Percentiles rank a stretch among this genome's conserved stretches.
Conservation (phyloP, 2,888 invertebrate genomes). For the Carterocephalus palaemon region DNA sequence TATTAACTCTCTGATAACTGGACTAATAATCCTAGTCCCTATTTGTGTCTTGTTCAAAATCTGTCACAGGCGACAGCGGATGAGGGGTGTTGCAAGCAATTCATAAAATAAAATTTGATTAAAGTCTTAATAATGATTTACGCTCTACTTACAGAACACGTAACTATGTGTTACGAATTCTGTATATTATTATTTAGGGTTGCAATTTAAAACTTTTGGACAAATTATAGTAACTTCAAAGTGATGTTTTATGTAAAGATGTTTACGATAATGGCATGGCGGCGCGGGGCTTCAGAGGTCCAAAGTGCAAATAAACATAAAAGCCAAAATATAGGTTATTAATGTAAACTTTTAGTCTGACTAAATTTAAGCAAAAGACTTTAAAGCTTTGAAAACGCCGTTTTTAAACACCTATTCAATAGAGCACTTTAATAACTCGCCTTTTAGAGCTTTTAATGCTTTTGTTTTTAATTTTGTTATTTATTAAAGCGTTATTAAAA, state of each 20-base stretch:
- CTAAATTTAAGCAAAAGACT: conserved; percentile 18
- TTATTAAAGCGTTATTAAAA: conserved; percentile 34
- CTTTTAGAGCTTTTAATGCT: conserved; percentile 25
- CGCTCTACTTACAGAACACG: not conserved
- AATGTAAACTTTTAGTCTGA: conserved; percentile 9
- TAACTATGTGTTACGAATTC: not conserved
- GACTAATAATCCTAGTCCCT: too few relatives aligned
- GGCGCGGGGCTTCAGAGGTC: conserved; percentile 5
- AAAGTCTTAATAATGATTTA: too few relatives aligned
- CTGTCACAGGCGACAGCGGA: too few relatives aligned
- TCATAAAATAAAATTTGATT: too few relatives aligned
- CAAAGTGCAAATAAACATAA: conserved; percentile 24
- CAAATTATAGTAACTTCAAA: conserved; percentile 17
- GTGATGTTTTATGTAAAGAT: conserved; percentile 27
- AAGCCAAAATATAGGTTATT: conserved; percentile 23
- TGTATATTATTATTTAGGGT: not conserved
- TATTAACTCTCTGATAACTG: too few relatives aligned
- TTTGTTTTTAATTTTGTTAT: conserved; percentile 32
- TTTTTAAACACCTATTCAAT: conserved; percentile 14
- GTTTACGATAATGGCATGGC: conserved; percentile 22
- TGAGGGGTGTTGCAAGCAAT: too few relatives aligned
- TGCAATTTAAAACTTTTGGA: conserved; percentile 11
- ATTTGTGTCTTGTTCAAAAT: too few relatives aligned
- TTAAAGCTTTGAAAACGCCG: conserved; percentile 16
- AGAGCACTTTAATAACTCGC: conserved; percentile 22